Conservation (phyloP, 2,797 vertebrate genomes). For the Catharus ustulatus region DNA sequence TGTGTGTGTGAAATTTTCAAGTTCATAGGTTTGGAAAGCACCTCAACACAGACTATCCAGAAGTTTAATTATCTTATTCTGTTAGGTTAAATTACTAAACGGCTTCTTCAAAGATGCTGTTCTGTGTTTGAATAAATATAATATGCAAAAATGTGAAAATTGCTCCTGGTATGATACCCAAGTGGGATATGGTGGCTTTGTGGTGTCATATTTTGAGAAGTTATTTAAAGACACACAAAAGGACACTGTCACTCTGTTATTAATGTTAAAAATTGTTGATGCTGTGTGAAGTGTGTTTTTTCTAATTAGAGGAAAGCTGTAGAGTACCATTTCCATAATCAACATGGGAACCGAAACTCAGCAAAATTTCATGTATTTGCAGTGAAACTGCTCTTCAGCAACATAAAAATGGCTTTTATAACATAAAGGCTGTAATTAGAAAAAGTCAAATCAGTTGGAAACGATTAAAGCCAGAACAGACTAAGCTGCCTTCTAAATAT, state of each 20-base stretch:
- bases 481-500: slow-evolving; percentile 83
- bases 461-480: slow-evolving; percentile 79
- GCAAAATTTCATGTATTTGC: slow-evolving; percentile 80
- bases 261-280: slow-evolving; percentile 79
- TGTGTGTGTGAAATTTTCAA: background rate
- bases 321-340: slow-evolving; percentile 79
- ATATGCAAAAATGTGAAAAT: slow-evolving; percentile 41
- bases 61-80: slow-evolving; percentile 54
- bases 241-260: slow-evolving; percentile 70
- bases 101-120: slow-evolving; percentile 43
- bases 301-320: slow-evolving; percentile 81
- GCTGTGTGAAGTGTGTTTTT: slow-evolving; percentile 79
- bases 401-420: slow-evolving; percentile 83
- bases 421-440: slow-evolving; percentile 85
- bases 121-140: slow-evolving; percentile 23
- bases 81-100: slow-evolving; percentile 48
- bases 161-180: background rate
- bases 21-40: slow-evolving; percentile 5
- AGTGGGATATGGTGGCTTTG: slow-evolving; percentile 23
- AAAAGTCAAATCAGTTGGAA: slow-evolving; percentile 86
- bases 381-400: slow-evolving; percentile 77
- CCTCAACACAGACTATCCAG: background rate
- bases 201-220: slow-evolving; percentile 56
- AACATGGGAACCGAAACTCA: slow-evolving; percentile 78
- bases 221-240: slow-evolving; percentile 70